Evolutionary conservation across 1,140 invertebrate genomes (phyloP).

Genomic region (Nomia melanderi): DNA sequence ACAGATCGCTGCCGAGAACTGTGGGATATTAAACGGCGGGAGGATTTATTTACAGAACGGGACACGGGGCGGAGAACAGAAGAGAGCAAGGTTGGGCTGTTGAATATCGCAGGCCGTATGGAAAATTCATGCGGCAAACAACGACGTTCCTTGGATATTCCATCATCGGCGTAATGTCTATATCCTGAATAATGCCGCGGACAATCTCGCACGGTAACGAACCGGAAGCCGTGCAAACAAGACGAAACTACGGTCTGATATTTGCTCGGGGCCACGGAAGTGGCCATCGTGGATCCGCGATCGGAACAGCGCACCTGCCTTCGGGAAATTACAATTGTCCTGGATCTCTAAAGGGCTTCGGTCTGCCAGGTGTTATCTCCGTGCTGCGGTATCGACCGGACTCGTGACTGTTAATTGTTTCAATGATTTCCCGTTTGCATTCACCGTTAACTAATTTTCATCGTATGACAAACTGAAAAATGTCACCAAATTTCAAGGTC

Average conservation of each 20-base stretch:
- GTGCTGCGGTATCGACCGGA: conserved; percentile 4
- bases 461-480: too few relatives aligned
- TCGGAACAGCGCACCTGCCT: conserved; percentile 26
- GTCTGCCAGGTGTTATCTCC: conserved; percentile 1
- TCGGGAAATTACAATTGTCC: conserved; percentile 48
- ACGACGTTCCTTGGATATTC: conserved; percentile 53
- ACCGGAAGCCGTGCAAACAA: conserved; percentile 42
- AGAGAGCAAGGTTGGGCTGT: conserved; percentile 4
- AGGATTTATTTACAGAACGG: conserved; percentile 28
- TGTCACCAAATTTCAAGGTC: too few relatives aligned
- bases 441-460: too few relatives aligned
- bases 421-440: background rate
- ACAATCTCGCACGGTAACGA: conserved; percentile 50
- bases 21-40: background rate
- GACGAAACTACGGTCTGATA: conserved; percentile 32
- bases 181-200: conserved; percentile 57
- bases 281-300: conserved; percentile 27
- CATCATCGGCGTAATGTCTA: conserved; percentile 52
- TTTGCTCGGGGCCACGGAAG: conserved; percentile 30
- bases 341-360: background rate
- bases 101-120: background rate
- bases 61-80: conserved; percentile 31
- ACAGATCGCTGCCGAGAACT: background rate
- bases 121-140: conserved; percentile 25
- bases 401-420: background rate